These are phyloP conservation scores for Tanytarsus gracilentus DNA, from an alignment of 2,888 invertebrate species.

Conservation along the genomic window DNA sequence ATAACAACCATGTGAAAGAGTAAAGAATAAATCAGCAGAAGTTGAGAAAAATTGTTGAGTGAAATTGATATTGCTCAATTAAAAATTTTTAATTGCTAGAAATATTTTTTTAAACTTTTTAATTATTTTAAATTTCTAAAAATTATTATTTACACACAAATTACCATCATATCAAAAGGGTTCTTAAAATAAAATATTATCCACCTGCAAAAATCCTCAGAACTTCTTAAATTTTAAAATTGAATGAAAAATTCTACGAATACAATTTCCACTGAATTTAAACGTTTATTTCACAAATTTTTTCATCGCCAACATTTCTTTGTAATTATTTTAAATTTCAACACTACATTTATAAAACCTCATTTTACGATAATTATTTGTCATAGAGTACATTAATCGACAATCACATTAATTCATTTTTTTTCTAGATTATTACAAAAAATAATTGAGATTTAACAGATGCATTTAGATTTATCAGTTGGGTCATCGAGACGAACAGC, in stretches of 20 bases:
- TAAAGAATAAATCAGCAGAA: neutral
- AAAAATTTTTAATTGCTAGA: too few species aligned
- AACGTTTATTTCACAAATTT: constrained; percentile 4
- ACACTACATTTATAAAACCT: neutral
- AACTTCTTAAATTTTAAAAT: too few species aligned
- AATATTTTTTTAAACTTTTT: too few species aligned
- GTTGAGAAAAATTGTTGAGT: neutral
- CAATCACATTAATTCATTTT: neutral
- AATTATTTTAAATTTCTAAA: too few species aligned
- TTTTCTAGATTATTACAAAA: neutral
- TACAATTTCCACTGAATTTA: neutral
- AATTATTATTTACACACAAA: too few species aligned
- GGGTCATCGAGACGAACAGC: constrained; percentile 7
- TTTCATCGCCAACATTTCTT: neutral
- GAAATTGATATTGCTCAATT: too few species aligned
- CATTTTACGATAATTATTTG: neutral
- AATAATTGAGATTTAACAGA: constrained; percentile 14
- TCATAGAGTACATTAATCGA: constrained; percentile 9
- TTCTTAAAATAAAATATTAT: too few species aligned
- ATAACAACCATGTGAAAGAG: neutral
- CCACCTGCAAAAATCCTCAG: too few species aligned
- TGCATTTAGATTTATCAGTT: constrained; percentile 22
- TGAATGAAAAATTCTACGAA: too few species aligned
- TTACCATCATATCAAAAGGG: too few species aligned
- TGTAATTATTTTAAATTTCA: neutral